phyloP scores from a whole-genome alignment of 2,113 vertebrate genomes.

The Columba livia region DNA sequence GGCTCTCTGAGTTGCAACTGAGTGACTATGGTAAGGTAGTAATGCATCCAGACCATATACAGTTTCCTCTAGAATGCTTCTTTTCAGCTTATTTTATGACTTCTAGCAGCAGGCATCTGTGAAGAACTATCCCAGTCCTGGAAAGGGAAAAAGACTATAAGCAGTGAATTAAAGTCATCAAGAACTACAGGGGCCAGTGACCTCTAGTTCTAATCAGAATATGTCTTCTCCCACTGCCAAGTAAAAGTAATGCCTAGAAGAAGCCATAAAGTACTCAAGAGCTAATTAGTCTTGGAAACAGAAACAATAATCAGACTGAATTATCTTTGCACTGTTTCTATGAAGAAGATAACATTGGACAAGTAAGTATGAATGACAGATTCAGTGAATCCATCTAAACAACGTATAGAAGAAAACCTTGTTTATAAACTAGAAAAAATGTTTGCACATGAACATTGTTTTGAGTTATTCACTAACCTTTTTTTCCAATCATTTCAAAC shows the following conservation, averaged over 20 bases:
- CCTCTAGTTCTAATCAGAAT: neutral
- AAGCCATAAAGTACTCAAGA: neutral
- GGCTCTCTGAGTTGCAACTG: neutral
- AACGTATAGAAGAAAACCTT: neutral
- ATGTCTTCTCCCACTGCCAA: neutral
- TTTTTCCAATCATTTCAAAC: neutral
- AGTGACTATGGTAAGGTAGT: neutral
- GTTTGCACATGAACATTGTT: neutral
- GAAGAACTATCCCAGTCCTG: neutral
- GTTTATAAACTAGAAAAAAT: neutral
- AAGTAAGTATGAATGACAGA: neutral
- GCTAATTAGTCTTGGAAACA: neutral
- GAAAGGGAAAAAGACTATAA: neutral
- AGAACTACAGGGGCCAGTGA: neutral
- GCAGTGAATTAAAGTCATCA: neutral
- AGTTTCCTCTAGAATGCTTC: neutral
- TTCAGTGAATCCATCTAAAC: neutral
- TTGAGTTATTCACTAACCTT: neutral
- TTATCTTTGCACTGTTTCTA: neutral
- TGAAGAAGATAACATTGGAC: neutral
- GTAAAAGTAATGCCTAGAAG: neutral
- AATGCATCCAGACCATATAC: neutral
- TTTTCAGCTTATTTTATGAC: neutral
- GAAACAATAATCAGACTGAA: neutral
- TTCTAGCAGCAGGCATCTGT: neutral